A percentile compares a stretch with the other conserved stretches of the same genome.
phyloP scores from a whole-genome alignment of 2,113 vertebrate genomes.

The Etheostoma cragini region DNA sequence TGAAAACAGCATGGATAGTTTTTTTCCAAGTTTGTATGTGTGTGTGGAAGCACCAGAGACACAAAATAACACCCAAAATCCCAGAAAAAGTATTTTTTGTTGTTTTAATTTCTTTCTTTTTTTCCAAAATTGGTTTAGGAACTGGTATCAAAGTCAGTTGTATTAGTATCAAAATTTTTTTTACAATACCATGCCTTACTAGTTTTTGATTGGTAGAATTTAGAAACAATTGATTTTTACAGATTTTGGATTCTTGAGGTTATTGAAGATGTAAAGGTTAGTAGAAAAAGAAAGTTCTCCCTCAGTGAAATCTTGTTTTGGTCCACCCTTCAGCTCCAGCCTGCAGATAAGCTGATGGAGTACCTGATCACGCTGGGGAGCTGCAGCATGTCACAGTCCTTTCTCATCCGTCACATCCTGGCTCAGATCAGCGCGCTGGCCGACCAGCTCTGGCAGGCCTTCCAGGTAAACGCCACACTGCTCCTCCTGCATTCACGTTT shows the following conservation, averaged over 20 bases:
- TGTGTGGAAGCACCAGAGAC: too few species aligned
- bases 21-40: too few species aligned
- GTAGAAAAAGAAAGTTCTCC: not conserved
- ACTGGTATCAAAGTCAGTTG: too few species aligned
- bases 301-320: not conserved
- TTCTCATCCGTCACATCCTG: constrained; percentile 85
- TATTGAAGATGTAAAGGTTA: not conserved
- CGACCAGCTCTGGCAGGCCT: constrained; percentile 79
- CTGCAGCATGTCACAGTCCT: constrained; percentile 79
- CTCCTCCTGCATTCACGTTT: not conserved
- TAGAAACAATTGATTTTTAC: not conserved
- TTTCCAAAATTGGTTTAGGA: too few species aligned
- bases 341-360: constrained; percentile 78
- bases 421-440: constrained; percentile 83
- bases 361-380: constrained; percentile 84
- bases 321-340: constrained; percentile 80
- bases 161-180: too few species aligned
- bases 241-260: not conserved
- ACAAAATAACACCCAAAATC: too few species aligned
- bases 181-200: too few species aligned
- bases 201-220: not conserved
- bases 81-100: too few species aligned
- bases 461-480: constrained; percentile 83
- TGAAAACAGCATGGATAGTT: too few species aligned
- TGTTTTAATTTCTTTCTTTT: too few species aligned